Percentiles rank a stretch among this genome's conserved stretches.
These are phyloP conservation scores for Pachyseris speciosa DNA, from an alignment of 64 coral and sea anemone species.

Conservation along the genomic window DNA sequence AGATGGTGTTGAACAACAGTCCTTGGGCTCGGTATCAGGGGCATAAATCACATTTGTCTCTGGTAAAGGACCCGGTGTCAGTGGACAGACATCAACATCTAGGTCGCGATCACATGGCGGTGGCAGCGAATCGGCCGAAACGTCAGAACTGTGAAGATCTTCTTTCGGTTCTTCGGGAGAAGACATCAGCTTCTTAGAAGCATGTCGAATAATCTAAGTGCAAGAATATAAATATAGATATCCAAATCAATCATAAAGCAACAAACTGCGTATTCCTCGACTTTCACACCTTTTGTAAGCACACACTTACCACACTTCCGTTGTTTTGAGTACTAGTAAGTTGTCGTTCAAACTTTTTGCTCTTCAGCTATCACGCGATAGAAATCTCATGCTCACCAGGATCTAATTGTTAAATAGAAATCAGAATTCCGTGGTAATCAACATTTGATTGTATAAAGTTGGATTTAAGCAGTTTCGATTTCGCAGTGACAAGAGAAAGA, in stretches of 20 bases:
- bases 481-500: no score
- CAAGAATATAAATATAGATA: neutral
- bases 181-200: neutral
- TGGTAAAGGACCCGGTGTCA: neutral
- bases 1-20: neutral
- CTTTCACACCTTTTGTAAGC: neutral
- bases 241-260: neutral
- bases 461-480: no score
- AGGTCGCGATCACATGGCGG: neutral
- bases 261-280: neutral
- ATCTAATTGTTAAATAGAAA: no score
- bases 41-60: neutral
- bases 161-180: neutral
- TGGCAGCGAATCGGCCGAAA: neutral
- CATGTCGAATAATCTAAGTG: constrained; percentile 9
- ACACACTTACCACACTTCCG: constrained; percentile 4
- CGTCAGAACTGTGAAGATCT: neutral
- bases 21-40: neutral
- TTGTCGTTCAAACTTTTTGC: no score
- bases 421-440: no score
- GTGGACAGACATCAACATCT: neutral
- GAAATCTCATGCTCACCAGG: no score
- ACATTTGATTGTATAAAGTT: no score
- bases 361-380: no score
- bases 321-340: no score